These are phyloP conservation scores for Coelopa pilipes DNA, from an alignment of 2,888 invertebrate species.

Conservation along the genomic window DNA sequence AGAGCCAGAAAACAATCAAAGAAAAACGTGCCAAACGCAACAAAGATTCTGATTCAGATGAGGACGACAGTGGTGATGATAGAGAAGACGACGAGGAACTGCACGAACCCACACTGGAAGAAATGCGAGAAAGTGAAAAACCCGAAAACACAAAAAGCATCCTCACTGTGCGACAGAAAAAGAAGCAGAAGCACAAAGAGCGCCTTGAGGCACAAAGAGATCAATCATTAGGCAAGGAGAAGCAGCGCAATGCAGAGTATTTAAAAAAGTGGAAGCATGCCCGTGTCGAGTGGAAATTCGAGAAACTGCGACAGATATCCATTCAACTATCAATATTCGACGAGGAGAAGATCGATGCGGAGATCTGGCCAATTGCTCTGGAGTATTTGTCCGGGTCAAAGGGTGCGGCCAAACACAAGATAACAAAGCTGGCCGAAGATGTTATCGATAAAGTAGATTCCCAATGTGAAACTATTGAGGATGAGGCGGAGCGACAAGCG, in stretches of 20 bases:
- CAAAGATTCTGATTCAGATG: not conserved
- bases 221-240: conserved; percentile 70
- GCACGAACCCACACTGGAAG: conserved; percentile 59
- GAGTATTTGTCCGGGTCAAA: conserved; percentile 79
- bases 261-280: conserved; percentile 80
- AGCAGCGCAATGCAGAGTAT: conserved; percentile 74
- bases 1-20: conserved; percentile 34
- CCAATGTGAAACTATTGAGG: conserved; percentile 46
- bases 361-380: conserved; percentile 74
- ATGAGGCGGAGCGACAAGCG: conserved; percentile 48
- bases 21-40: conserved; percentile 47
- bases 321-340: conserved; percentile 77
- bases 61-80: not conserved
- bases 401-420: conserved; percentile 74
- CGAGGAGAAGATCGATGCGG: conserved; percentile 70
- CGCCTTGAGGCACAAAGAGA: conserved; percentile 70
- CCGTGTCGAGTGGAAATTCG: conserved; percentile 80
- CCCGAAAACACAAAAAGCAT: conserved; percentile 64
- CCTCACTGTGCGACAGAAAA: conserved; percentile 75
- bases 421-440: conserved; percentile 74
- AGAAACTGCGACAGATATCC: conserved; percentile 82
- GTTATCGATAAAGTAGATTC: conserved; percentile 73
- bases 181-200: conserved; percentile 73
- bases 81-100: conserved; percentile 57
- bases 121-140: conserved; percentile 59